These are phyloP conservation scores for Ypsolopha scabrella DNA, from an alignment of 2,888 invertebrate genomes.

Conservation along the genomic window DNA sequence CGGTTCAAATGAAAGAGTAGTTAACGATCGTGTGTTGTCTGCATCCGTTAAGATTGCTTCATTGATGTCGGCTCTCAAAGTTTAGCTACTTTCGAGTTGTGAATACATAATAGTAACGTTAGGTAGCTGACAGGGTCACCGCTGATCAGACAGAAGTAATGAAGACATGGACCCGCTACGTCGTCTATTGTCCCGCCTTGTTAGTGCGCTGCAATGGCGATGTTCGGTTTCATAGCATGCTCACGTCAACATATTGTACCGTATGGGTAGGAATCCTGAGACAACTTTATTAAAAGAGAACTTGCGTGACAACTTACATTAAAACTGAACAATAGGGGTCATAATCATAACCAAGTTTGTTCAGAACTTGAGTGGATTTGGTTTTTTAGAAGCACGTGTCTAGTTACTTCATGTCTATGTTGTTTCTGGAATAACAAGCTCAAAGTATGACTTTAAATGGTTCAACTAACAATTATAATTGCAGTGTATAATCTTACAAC, in stretches of 20 bases:
- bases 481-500: not conserved
- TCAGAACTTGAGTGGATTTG: too few relatives aligned
- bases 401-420: too few relatives aligned
- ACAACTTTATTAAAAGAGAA: too few relatives aligned
- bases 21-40: not conserved
- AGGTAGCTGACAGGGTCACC: slow-evolving; percentile 3
- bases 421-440: too few relatives aligned
- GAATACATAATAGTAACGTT: not conserved
- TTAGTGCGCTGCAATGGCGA: slow-evolving; percentile 28
- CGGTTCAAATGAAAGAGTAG: slow-evolving; percentile 1
- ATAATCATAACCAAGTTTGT: too few relatives aligned
- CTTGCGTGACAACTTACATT: too few relatives aligned
- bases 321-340: too few relatives aligned
- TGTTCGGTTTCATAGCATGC: slow-evolving; percentile 20
- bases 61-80: not conserved
- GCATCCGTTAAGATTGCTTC: not conserved
- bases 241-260: slow-evolving; percentile 6
- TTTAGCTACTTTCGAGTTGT: not conserved
- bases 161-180: slow-evolving; percentile 30
- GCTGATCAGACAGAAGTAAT: slow-evolving; percentile 16
- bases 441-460: not conserved
- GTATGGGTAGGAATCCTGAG: not conserved
- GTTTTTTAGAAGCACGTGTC: too few relatives aligned
- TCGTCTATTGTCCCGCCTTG: slow-evolving; percentile 35
- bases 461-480: slow-evolving; percentile 3